phyloP scores from a whole-genome alignment of 2,888 invertebrate genomes.

The Pimpla rufipes region DNA sequence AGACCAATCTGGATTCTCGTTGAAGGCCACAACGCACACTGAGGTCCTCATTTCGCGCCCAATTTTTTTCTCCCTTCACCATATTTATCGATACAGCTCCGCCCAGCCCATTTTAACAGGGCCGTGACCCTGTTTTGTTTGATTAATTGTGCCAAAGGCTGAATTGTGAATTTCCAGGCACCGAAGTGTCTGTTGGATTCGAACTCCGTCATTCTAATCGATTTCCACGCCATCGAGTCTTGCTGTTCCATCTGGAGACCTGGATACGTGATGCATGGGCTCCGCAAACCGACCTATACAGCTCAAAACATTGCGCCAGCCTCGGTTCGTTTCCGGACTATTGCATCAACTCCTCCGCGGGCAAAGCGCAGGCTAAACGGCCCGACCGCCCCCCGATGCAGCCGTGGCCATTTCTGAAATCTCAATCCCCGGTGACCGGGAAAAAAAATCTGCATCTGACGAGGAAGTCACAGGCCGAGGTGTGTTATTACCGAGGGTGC shows the following conservation, averaged over 20 bases:
- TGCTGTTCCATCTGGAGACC: not conserved
- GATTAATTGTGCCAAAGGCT: too few species aligned
- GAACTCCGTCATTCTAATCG: too few species aligned
- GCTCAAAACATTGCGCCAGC: slow-evolving; percentile 45
- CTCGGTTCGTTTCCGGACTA: slow-evolving; percentile 17
- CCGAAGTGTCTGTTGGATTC: too few species aligned
- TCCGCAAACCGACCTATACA: not conserved
- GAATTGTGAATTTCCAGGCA: too few species aligned
- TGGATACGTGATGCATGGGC: not conserved
- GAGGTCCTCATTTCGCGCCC: not conserved
- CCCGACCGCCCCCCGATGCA: too few species aligned
- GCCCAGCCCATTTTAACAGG: not conserved
- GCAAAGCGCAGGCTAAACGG: too few species aligned
- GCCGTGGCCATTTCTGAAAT: too few species aligned
- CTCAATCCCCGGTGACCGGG: too few species aligned
- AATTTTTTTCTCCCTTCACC: not conserved
- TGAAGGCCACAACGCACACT: slow-evolving; percentile 21
- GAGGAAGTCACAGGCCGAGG: too few species aligned
- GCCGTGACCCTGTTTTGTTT: not conserved
- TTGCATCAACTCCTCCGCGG: slow-evolving; percentile 5
- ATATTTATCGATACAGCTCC: not conserved
- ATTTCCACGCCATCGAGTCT: slow-evolving; percentile 38
- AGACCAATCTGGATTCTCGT: not conserved
- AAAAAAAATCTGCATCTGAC: too few species aligned
- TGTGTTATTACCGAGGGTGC: too few species aligned